Conservation (phyloP, 2,797 vertebrate species). For the Pygocentrus nattereri region DNA sequence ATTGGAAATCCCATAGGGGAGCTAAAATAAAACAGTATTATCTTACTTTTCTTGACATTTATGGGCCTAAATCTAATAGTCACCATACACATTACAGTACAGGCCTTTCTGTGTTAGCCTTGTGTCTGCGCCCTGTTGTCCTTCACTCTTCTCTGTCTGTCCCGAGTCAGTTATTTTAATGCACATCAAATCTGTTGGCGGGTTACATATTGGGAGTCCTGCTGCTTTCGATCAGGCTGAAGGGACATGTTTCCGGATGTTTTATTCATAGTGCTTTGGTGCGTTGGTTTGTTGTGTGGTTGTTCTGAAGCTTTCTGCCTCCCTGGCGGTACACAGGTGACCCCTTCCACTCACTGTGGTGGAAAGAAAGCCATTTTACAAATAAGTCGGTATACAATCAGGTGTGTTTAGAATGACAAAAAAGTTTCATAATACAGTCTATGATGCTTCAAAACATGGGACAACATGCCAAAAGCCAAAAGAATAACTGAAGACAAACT, state of each 20-base stretch:
- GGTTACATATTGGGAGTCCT: not conserved
- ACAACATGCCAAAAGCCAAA: not conserved
- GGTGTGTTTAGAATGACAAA: not conserved
- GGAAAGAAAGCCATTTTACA: not conserved
- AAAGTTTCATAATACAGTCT: too few relatives aligned
- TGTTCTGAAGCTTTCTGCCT: not conserved
- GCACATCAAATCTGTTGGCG: not conserved
- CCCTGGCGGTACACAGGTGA: not conserved
- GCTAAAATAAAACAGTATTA: too few relatives aligned
- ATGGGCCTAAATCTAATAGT: not conserved
- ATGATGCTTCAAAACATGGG: not conserved
- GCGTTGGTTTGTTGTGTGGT: not conserved
- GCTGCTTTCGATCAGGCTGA: constrained; percentile 13
- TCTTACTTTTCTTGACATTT: not conserved
- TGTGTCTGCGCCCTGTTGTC: not conserved
- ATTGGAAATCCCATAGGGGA: too few relatives aligned
- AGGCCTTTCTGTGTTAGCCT: too few relatives aligned
- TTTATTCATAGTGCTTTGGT: constrained; percentile 19
- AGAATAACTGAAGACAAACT: too few relatives aligned
- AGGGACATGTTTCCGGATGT: not conserved
- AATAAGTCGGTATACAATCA: not conserved
- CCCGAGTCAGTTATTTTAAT: not conserved
- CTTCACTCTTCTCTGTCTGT: not conserved
- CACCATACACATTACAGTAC: too few relatives aligned
- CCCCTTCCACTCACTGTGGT: not conserved